Base-by-base conservation (phyloP, 1,140 invertebrate genomes). In the Lepidurus couesii region DNA sequence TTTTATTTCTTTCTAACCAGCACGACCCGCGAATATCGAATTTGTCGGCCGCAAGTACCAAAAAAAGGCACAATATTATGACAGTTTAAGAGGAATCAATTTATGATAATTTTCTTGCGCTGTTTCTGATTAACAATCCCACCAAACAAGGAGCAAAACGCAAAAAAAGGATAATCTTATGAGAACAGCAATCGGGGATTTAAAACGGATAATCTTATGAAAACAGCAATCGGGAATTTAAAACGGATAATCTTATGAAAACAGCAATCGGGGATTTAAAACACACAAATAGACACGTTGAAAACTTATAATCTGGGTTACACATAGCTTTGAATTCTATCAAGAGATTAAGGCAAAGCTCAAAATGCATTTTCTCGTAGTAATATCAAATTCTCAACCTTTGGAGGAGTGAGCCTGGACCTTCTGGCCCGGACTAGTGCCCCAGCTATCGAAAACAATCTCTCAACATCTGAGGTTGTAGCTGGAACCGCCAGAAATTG, bases 391-490 rank as follows among this genome's bases (percentile, higher is more conserved):
- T 76, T 76, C 42, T 76, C 75, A 21, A 44, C 44, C 42, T 76
- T 24, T n/a, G n/a, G 1, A 21, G 44, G 75, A 43, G 75, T 7
- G n/a, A 76, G 42, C n/a, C 75, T 26, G 44, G 75, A 24, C 21
- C 75, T 24, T 43, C 75, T 42, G n/a, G 75, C 24, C 44, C 75
- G 42, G 75, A 76, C 42, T 44, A 76, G 75, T n/a, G n/a, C 75
- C n/a, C 75, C 75, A 43, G 75, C 75, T 21, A 76, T 42, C n/a
- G 75, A 76, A 43, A 76, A 76, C 21, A 76, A n/a, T 76, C 75
- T 24, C 44, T 76, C 42, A 26, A 76, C 75, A 42, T 76, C 75
- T 21, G 75, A 76, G n/a, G 75, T 76, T 76, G 75, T 76, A 43
- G 75, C 75, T n/a, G 75, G 75, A 43, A 76, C 44, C 42, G 75